Percentiles rank a stretch among this genome's conserved stretches.
Evolutionary conservation across 2,113 vertebrate genomes (phyloP).

Genomic region (Hassar affinis): DNA sequence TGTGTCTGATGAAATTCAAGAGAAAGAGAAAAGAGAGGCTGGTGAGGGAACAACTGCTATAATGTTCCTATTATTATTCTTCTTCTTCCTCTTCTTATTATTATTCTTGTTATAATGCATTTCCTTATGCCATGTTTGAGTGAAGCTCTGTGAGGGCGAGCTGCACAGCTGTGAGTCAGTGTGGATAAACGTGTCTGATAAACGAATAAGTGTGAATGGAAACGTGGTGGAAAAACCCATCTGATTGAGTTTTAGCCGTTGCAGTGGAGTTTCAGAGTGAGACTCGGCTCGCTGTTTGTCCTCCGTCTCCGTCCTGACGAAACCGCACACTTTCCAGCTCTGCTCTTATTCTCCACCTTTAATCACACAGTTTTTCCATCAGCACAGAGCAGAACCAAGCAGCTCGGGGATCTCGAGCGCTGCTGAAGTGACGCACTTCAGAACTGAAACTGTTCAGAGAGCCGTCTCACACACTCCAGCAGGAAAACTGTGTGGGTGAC

Average conservation of each 20-base stretch:
- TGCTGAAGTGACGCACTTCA: slow-evolving; percentile 28
- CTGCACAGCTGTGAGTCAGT: neutral
- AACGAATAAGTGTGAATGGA: slow-evolving; percentile 5
- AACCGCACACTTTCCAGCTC: slow-evolving; percentile 12
- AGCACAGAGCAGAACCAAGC: neutral
- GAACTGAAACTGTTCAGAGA: slow-evolving; percentile 23
- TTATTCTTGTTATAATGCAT: neutral
- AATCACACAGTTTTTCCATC: slow-evolving; percentile 17
- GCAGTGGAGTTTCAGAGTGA: neutral
- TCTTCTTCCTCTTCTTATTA: neutral
- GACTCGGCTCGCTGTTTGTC: neutral
- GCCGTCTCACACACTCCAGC: neutral
- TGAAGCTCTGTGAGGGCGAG: neutral
- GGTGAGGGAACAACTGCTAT: too few relatives aligned
- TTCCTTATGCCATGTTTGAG: fast-evolving
- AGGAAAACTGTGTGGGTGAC: slow-evolving; percentile 35
- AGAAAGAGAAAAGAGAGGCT: too few relatives aligned
- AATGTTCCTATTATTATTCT: too few relatives aligned
- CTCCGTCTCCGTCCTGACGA: neutral
- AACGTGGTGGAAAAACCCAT: neutral
- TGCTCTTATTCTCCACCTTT: neutral
- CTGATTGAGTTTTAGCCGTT: neutral
- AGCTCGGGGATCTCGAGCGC: neutral
- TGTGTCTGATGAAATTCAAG: too few relatives aligned
- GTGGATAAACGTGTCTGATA: neutral